Evolutionary conservation across 2,113 vertebrate species (phyloP), one percentile per base, ranked within the genome.

Genomic region (Taxidea taxus): DNA sequence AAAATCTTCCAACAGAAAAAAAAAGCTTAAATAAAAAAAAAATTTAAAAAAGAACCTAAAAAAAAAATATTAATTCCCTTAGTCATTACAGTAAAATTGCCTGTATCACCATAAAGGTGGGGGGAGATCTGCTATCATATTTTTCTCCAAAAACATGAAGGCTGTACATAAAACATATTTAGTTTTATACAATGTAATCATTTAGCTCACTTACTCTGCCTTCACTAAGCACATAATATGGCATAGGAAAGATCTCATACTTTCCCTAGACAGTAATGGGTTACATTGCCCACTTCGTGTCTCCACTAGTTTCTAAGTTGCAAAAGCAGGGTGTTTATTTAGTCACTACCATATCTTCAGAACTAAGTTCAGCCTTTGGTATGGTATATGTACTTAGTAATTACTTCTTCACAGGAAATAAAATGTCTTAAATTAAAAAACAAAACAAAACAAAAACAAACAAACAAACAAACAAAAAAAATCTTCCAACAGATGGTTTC

Each of bases 351-450:
- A 37, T 77, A 72, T 64, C 20, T 37, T 3, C 49, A 58, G 47
- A 87, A 88, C 16, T 90, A 27, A 78, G 16, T 42, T 86, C 37
- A 90, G 75, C n/a, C 64, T 25, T 70, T 39, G 62, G 25, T 34
- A 47, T 42, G 25, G 20, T 87, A 42, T n/a, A 75, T 34, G 62
- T 68, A 62, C 23, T 34, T 85, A 84, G 81, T 44, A 89, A 95
- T 83, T 66, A 82, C 89, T 94, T 95, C 37, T 91, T 94, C 27
- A 18, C 49, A 34, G 56, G 74, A 95, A 88, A 94, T 44, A 4
- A 91, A 83, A 68, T 92, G 21, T 56, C 27, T 83, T 94, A 39
- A 91, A 68, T n/a, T n/a, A n/a, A n/a, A n/a, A n/a, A n/a, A n/a
- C n/a, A n/a, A n/a, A n/a, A n/a, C n/a, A n/a, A n/a, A n/a, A n/a